Evolutionary conservation across 2,113 vertebrate species (phyloP).

Genomic region (Apodemus speciosus): DNA sequence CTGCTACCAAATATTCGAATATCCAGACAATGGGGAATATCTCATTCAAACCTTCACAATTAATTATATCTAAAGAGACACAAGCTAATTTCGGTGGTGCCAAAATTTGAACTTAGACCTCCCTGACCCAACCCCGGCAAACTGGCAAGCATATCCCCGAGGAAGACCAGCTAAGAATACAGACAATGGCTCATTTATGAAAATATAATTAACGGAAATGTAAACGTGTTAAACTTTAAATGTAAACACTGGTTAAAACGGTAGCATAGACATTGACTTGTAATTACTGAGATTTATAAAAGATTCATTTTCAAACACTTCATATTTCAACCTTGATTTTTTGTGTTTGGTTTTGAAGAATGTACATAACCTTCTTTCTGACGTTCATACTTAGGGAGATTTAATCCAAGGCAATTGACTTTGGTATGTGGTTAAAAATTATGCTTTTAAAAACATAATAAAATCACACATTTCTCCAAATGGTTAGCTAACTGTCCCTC

Average conservation of each 20-base stretch:
- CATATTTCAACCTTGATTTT: neutral
- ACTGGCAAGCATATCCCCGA: neutral
- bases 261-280: neutral
- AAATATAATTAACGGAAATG: slow-evolving; percentile 42
- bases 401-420: slow-evolving; percentile 51
- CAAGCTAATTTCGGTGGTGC: neutral
- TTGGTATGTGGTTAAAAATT: slow-evolving; percentile 13
- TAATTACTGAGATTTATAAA: slow-evolving; percentile 24
- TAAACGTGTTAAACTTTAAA: neutral
- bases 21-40: neutral
- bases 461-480: slow-evolving; percentile 51
- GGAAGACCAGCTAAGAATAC: neutral
- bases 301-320: neutral
- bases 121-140: slow-evolving; percentile 4
- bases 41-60: neutral
- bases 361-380: neutral
- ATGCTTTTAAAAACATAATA: slow-evolving; percentile 40
- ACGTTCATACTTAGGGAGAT: slow-evolving; percentile 6
- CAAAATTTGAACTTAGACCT: slow-evolving; percentile 23
- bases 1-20: neutral
- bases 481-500: neutral
- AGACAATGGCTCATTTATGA: neutral
- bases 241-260: slow-evolving; percentile 8
- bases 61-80: slow-evolving; percentile 1
- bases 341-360: slow-evolving; percentile 39